phyloP scores from a whole-genome alignment of 2,113 vertebrate genomes.

The Calidris pugnax region DNA sequence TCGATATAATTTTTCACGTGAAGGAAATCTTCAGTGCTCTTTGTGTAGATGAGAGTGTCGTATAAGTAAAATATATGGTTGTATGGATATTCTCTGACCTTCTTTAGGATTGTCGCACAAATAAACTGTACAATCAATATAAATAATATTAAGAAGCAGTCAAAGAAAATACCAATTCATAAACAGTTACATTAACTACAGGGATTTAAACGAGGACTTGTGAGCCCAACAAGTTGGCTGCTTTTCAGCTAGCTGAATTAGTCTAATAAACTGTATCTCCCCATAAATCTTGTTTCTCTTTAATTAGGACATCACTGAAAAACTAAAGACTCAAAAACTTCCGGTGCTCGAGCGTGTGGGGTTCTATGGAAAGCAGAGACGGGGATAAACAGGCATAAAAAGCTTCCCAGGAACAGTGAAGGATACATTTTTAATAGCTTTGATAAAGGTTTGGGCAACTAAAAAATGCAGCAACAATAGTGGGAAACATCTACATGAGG shows the following conservation, averaged over 20 bases:
- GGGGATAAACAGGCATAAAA: background rate
- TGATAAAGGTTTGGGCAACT: background rate
- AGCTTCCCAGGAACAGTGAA: background rate
- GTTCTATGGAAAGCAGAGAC: background rate
- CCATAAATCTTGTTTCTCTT: background rate
- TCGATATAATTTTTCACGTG: rapidly evolving
- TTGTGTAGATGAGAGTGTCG: background rate
- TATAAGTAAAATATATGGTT: background rate
- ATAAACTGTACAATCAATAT: background rate
- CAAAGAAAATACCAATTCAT: background rate
- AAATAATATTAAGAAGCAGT: background rate
- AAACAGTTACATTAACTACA: background rate
- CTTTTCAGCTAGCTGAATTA: background rate
- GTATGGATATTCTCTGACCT: background rate
- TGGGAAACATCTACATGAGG: background rate
- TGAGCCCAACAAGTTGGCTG: background rate
- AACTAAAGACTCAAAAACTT: background rate
- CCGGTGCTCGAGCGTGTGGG: rapidly evolving
- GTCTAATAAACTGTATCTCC: background rate
- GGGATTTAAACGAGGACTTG: background rate
- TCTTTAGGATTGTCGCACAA: background rate
- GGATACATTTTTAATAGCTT: background rate
- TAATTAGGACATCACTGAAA: background rate
- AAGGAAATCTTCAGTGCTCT: background rate
- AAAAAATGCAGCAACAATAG: background rate